Conservation (phyloP, 2,888 invertebrate species). For the Parelbella ahira region DNA sequence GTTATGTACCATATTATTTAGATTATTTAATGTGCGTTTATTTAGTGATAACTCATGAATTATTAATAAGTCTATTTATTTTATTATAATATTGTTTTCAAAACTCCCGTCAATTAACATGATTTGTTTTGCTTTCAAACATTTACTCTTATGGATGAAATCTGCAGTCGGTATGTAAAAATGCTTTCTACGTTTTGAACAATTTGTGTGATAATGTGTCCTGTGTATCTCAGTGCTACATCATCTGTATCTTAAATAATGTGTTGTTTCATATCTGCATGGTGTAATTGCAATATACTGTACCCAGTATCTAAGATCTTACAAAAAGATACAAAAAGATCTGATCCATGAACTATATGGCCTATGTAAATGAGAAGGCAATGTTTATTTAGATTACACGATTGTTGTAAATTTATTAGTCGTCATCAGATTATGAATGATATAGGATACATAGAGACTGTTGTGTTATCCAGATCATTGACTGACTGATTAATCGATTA, state of each 20-base stretch:
- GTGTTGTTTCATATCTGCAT: constrained; percentile 41
- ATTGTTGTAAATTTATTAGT: constrained; percentile 14
- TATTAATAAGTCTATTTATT: no score
- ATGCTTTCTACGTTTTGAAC: constrained; percentile 39
- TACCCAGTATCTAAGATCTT: constrained; percentile 12
- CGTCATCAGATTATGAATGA: constrained; percentile 26
- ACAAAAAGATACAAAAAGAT: constrained; percentile 22
- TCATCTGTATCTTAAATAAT: constrained; percentile 1
- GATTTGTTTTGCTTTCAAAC: constrained; percentile 67
- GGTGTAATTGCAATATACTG: constrained; percentile 32
- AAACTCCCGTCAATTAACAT: constrained; percentile 47
- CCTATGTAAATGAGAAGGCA: constrained; percentile 11
- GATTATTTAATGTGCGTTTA: no score
- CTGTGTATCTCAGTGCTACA: constrained; percentile 14
- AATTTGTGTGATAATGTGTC: constrained; percentile 51
- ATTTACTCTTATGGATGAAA: constrained; percentile 64
- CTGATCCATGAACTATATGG: constrained; percentile 13
- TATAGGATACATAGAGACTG: constrained; percentile 9
- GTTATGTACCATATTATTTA: constrained; percentile 12
- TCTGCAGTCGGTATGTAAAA: constrained; percentile 73
- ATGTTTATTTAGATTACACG: constrained; percentile 7
- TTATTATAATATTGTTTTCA: neutral
- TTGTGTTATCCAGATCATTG: constrained; percentile 14
- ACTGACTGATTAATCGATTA: no score
- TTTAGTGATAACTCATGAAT: no score